Base-by-base conservation (phyloP, 2,797 vertebrate species). In the Aldrovandia affinis region DNA sequence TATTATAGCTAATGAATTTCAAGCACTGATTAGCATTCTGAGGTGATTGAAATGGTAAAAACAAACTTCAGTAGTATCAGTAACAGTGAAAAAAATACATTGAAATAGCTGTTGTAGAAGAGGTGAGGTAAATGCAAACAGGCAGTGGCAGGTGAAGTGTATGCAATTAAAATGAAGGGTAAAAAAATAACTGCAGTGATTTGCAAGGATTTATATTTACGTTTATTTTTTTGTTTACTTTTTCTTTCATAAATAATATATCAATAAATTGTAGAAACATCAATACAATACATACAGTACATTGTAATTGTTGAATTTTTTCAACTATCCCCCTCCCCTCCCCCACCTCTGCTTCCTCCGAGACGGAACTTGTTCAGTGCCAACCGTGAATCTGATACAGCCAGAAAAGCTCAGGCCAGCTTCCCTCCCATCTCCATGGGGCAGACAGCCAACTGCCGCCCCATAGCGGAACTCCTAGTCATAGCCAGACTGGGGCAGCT, bases 181-280 rank as follows among this genome's bases (percentile, higher is more conserved):
- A n/a, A n/a, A 82, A 39, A 50, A 85, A 85, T 1, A 83, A 47
- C 55, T 15, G 68, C 68, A 18, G 30, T 20, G 68, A 70, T 39
- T 33, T 18, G 68, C 68, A 39, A 36, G 5, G 33, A 8, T 61
- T 30, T 86, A 44, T 84, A 68, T 84, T 78, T 75, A 86, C 54
- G 84, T 75, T 75, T 55, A 44, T 54, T 50, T 25, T 93, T 88
- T 75, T 90, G 82, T n/a, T 88, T 81, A 81, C 39, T 9, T 30
- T 30, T 61, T 61, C 12, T 33, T 30, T 68, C 63, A 68, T 68
- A 33, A 18, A 70, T 36, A 70, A 5, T 5, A 20, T 52, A 52
- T 52, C 10, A 20, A 20, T 57, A 57, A 20, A 57, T 52, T 57
- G 47, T 50, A 50, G 47, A 57, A 57, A 20, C 55, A 15, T 20